These are phyloP conservation scores for Pachypanchax playfairii DNA, from an alignment of 2,113 vertebrate genomes.

Conservation along the genomic window DNA sequence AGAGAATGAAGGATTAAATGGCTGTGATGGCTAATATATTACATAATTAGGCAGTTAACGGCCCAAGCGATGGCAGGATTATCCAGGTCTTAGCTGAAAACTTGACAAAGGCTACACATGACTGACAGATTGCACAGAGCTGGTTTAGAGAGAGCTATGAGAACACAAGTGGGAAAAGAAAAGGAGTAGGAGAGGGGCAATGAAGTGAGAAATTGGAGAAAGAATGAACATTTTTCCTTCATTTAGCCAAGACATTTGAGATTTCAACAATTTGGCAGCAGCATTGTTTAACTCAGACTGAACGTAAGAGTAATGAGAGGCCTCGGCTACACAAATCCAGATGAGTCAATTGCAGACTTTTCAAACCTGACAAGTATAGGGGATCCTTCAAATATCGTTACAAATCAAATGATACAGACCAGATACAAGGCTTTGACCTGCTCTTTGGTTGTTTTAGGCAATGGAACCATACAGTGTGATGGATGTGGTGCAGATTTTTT, in stretches of 20 bases:
- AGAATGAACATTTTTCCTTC: slow-evolving; percentile 57
- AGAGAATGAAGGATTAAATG: slow-evolving; percentile 66
- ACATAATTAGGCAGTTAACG: slow-evolving; percentile 76
- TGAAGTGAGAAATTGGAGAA: slow-evolving; percentile 67
- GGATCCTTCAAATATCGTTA: not conserved
- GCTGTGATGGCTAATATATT: slow-evolving; percentile 74
- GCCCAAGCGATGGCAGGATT: slow-evolving; percentile 72
- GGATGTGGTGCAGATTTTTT: not conserved
- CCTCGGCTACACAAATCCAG: not conserved
- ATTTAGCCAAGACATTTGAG: slow-evolving; percentile 43
- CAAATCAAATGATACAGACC: not conserved
- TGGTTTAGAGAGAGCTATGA: slow-evolving; percentile 30
- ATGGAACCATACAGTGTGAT: not conserved
- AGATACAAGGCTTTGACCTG: not conserved
- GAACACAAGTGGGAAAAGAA: slow-evolving; percentile 22
- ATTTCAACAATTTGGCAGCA: slow-evolving; percentile 10
- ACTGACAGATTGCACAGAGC: slow-evolving; percentile 58
- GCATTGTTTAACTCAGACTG: not conserved
- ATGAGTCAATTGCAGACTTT: not conserved
- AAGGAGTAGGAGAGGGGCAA: slow-evolving; percentile 44
- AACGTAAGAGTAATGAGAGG: not conserved
- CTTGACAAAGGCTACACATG: slow-evolving; percentile 69
- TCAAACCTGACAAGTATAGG: not conserved
- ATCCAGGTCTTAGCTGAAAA: slow-evolving; percentile 63
- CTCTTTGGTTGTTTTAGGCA: not conserved